Base-by-base conservation (phyloP, 2,113 vertebrate genomes). In the Phyllostomus discolor region DNA sequence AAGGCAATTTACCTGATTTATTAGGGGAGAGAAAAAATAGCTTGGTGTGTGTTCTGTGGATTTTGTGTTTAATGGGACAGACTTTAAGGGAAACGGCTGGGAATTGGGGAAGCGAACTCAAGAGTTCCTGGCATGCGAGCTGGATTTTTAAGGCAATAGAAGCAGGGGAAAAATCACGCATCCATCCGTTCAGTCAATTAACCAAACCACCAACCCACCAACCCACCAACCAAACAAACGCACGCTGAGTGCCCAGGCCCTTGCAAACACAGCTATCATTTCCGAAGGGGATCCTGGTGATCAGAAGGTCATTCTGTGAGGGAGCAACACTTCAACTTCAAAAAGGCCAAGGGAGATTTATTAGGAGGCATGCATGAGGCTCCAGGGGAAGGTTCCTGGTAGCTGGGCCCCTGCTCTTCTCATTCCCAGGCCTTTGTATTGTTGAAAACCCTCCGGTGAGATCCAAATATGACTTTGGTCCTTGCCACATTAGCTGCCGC, bases 21-120 rank as follows among this genome's bases (percentile, higher is more conserved):
- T 94, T 96, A 97, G 96, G 97, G n/a, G 97, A 97, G 76, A 95
- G 97, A 96, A 96, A 96, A 43, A 84, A 89, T 92, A 94, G 87
- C 95, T 72, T 92, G 90, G 91, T 97, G 97, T 98, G 93, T 95
- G 94, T 94, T 95, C 95, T 79, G n/a, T 92, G 70, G 81, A 85
- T 97, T 97, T 92, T 43, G 85, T 69, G 43, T 95, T 97, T 97
- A 95, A 97, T 94, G 91, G 59, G 95, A 96, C 59, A 96, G 94
- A 96, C 85, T 95, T 96, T 95, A 88, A 94, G 91, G 95, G 97
- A 97, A 96, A 15, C 10, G 70, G 62, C 20, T 96, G 88, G 87
- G 72, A 92, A 93, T 95, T 97, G 72, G 75, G 57, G 64, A 85
- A 91, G 14, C 22, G 79, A 17, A 75, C 93, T n/a, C 19, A 50